Evolutionary conservation across 2,797 vertebrate species (phyloP).

Genomic region (Oryzias sinensis): DNA sequence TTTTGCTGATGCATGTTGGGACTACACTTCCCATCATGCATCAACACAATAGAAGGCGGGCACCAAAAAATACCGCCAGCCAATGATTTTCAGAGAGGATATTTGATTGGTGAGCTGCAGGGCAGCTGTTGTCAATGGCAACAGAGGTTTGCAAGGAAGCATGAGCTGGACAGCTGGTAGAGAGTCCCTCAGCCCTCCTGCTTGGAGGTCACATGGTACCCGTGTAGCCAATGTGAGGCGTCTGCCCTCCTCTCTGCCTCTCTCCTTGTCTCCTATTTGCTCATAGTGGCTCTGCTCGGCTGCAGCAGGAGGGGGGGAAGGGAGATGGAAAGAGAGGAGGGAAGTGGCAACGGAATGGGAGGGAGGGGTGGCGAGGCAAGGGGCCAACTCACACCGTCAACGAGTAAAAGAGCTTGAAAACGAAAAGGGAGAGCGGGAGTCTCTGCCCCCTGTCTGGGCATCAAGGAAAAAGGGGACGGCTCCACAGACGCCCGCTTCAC

Average conservation of each 20-base stretch:
- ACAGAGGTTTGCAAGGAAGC: conserved; percentile 78
- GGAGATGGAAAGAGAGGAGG: conserved; percentile 59
- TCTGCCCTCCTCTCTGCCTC: conserved; percentile 35
- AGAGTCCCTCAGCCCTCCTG: conserved; percentile 53
- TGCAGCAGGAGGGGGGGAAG: conserved; percentile 65
- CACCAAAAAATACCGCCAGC: conserved; percentile 50
- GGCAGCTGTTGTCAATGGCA: conserved; percentile 78
- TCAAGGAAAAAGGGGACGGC: conserved; percentile 44
- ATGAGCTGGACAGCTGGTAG: conserved; percentile 79
- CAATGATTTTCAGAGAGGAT: conserved; percentile 63
- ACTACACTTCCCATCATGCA: conserved; percentile 77
- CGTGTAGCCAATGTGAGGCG: conserved; percentile 62
- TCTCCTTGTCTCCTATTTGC: conserved; percentile 55
- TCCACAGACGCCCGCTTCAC: conserved; percentile 24
- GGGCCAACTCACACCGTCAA: conserved; percentile 49
- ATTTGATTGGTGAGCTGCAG: conserved; percentile 63
- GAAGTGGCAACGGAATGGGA: conserved; percentile 42
- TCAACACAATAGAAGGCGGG: conserved; percentile 39
- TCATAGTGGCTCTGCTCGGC: conserved; percentile 21
- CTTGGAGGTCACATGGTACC: conserved; percentile 61
- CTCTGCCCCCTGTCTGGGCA: conserved; percentile 40
- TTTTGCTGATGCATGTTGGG: conserved; percentile 10
- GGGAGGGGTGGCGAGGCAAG: conserved; percentile 47
- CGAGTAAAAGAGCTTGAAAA: conserved; percentile 54
- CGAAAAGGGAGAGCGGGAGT: conserved; percentile 62